phyloP scores from a whole-genome alignment of 1,140 invertebrate species.

The Protaetia brevitarsis region DNA sequence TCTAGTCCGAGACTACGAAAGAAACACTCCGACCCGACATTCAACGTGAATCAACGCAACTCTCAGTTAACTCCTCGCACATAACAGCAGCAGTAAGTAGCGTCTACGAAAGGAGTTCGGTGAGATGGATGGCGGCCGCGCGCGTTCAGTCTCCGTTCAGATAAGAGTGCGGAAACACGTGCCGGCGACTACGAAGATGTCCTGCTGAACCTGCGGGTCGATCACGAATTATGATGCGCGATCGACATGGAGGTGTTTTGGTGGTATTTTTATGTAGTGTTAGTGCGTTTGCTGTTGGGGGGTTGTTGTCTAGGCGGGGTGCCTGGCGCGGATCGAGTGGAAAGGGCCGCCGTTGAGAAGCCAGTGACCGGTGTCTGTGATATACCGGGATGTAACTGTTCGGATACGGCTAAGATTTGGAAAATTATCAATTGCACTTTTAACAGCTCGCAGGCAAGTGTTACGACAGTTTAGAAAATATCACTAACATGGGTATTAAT shows the following conservation, averaged over 20 bases:
- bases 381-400: conserved; percentile 59
- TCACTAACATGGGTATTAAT: no score
- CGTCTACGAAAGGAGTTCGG: no score
- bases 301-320: conserved; percentile 46
- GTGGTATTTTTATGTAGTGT: conserved; percentile 39
- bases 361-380: conserved; percentile 50
- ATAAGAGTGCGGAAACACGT: conserved; percentile 1
- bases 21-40: no score
- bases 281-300: conserved; percentile 40
- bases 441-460: conserved; percentile 56
- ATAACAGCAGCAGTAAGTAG: no score
- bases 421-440: conserved; percentile 63
- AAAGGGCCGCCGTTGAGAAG: conserved; percentile 38
- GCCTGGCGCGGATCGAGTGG: conserved; percentile 35
- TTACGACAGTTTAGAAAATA: neutral
- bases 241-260: conserved; percentile 34
- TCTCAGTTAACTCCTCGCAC: no score
- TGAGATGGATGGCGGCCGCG: neutral
- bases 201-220: neutral
- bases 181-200: conserved; percentile 13
- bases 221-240: conserved; percentile 30
- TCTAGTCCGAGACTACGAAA: no score
- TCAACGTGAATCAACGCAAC: no score
- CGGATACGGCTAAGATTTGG: conserved; percentile 56
- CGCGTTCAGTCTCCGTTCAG: neutral